Conservation (phyloP, 2,797 vertebrate species). For the Malacoraja senta region DNA sequence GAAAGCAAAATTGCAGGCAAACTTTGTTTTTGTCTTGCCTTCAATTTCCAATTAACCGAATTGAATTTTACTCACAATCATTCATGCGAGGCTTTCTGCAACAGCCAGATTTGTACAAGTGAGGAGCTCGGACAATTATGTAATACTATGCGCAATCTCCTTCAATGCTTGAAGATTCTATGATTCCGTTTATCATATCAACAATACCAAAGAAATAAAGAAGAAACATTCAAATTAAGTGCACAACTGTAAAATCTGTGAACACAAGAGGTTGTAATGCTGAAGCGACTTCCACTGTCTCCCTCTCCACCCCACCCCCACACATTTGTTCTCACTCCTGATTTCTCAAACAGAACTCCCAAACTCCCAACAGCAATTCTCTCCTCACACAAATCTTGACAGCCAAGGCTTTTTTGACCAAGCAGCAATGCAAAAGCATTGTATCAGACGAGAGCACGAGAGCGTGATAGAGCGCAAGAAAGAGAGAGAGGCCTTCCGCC, state of each 20-base stretch:
- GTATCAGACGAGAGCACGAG: background rate
- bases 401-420: background rate
- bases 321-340: background rate
- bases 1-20: conserved; percentile 1
- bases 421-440: background rate
- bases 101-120: background rate
- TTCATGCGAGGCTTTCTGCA: background rate
- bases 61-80: background rate
- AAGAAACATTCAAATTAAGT: background rate
- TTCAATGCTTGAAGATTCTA: background rate
- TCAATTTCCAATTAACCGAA: background rate
- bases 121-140: background rate
- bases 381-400: background rate
- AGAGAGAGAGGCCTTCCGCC: no score
- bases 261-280: background rate
- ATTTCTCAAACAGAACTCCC: background rate
- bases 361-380: background rate
- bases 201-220: background rate
- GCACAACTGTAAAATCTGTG: background rate
- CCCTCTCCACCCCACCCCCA: background rate
- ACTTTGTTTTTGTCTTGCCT: background rate
- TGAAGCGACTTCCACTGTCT: no score
- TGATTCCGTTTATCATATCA: background rate
- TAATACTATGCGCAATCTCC: background rate
- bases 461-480: no score